Conservation (phyloP, 2,113 vertebrate species). For the Peucedramus taeniatus region DNA sequence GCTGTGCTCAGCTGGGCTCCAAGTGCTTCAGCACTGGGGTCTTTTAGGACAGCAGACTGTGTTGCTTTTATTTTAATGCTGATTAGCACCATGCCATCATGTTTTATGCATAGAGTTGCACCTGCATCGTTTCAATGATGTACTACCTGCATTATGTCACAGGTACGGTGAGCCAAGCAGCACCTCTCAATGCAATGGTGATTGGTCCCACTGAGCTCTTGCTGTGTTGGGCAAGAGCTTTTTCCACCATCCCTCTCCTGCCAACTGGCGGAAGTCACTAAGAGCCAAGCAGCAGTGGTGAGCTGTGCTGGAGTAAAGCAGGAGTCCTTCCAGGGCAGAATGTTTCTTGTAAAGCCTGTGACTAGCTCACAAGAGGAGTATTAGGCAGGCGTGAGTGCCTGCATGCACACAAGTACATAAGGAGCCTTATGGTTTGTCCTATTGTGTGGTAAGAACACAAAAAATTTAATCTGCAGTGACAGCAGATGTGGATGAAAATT, state of each 20-base stretch:
- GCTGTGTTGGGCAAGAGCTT: background rate
- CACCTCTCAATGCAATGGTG: background rate
- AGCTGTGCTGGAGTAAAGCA: background rate
- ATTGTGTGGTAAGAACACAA: background rate
- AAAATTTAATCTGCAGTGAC: background rate
- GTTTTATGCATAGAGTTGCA: background rate
- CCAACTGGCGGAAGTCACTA: fast-evolving
- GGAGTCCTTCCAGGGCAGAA: background rate
- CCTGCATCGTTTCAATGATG: fast-evolving
- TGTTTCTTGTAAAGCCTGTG: background rate
- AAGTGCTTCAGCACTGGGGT: background rate
- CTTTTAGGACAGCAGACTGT: background rate
- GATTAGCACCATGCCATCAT: background rate
- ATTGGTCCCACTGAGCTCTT: background rate
- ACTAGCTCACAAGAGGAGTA: background rate
- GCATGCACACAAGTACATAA: background rate
- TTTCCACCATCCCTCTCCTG: background rate
- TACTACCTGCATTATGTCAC: background rate
- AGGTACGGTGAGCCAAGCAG: background rate
- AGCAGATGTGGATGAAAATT: background rate
- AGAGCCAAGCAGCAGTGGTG: background rate
- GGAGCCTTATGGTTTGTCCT: background rate
- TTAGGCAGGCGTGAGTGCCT: background rate
- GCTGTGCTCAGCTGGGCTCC: background rate
- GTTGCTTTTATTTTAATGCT: background rate